Percentiles rank a stretch among this genome's conserved stretches.
phyloP scores from a whole-genome alignment of 2,888 invertebrate species.

The Microplitis deprimator region DNA sequence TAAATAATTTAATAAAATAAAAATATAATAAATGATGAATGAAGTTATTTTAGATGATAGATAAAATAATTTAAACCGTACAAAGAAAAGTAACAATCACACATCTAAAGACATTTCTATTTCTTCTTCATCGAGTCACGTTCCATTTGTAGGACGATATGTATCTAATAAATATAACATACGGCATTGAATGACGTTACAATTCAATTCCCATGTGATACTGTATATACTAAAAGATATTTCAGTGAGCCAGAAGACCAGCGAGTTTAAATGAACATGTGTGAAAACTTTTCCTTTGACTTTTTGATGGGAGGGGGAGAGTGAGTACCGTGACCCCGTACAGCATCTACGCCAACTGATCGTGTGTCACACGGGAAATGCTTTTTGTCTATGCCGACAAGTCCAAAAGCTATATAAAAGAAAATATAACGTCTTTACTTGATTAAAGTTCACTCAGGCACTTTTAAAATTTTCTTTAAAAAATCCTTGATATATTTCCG shows the following conservation, averaged over 20 bases:
- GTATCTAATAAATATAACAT: constrained; percentile 24
- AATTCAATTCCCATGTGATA: constrained; percentile 30
- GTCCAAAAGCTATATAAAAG: not conserved
- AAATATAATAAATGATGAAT: not conserved
- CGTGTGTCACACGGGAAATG: constrained; percentile 36
- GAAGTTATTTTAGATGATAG: not conserved
- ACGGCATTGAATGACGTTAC: constrained; percentile 6
- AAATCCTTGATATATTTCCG: constrained; percentile 28
- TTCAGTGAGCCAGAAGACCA: not conserved
- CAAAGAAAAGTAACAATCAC: not conserved
- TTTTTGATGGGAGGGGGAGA: not conserved
- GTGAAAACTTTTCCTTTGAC: constrained; percentile 15
- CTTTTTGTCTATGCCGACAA: constrained; percentile 32
- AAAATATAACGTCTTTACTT: constrained; percentile 11
- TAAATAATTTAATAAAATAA: not conserved
- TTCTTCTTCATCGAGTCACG: constrained; percentile 9
- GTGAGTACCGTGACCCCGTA: constrained; percentile 9
- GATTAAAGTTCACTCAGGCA: constrained; percentile 21
- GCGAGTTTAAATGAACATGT: not conserved
- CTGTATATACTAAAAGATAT: not conserved
- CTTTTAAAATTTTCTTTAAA: constrained; percentile 10
- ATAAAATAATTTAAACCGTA: not conserved
- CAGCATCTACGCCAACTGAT: not conserved
- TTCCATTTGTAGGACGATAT: constrained; percentile 22
- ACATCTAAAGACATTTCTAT: not conserved